Evolutionary conservation across 2,888 invertebrate genomes (phyloP).

Genomic region (Mythimna vitellina): DNA sequence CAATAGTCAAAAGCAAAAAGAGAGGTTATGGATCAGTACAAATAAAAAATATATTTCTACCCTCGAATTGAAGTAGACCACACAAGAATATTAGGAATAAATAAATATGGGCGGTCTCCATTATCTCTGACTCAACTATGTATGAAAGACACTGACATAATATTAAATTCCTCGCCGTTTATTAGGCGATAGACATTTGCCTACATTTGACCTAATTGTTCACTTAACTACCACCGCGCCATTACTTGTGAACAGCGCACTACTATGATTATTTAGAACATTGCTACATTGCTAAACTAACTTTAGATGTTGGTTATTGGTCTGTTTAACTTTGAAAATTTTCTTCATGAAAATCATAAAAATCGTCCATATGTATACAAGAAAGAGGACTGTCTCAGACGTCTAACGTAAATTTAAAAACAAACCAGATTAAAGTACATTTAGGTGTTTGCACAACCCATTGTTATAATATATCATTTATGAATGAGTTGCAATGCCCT

Average conservation of each 20-base stretch:
- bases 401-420: slow-evolving; percentile 28
- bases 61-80: not conserved
- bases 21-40: not conserved
- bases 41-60: not conserved
- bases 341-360: not conserved
- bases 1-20: not conserved
- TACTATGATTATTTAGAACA: slow-evolving; percentile 56
- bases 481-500: slow-evolving; percentile 59
- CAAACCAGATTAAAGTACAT: slow-evolving; percentile 24
- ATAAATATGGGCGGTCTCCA: slow-evolving; percentile 29
- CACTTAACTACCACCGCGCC: slow-evolving; percentile 63
- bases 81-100: not conserved
- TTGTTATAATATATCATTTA: slow-evolving; percentile 63
- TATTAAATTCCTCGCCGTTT: slow-evolving; percentile 49
- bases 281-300: slow-evolving; percentile 58
- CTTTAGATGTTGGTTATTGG: slow-evolving; percentile 13
- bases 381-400: slow-evolving; percentile 2
- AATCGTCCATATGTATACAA: not conserved
- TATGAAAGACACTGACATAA: slow-evolving; percentile 45
- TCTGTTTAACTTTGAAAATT: slow-evolving; percentile 11
- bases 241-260: slow-evolving; percentile 64
- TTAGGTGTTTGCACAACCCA: slow-evolving; percentile 60
- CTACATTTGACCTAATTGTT: slow-evolving; percentile 67
- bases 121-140: slow-evolving; percentile 33
- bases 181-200: slow-evolving; percentile 62